Conservation (phyloP, 2,797 vertebrate species). For the Amblyraja radiata region DNA sequence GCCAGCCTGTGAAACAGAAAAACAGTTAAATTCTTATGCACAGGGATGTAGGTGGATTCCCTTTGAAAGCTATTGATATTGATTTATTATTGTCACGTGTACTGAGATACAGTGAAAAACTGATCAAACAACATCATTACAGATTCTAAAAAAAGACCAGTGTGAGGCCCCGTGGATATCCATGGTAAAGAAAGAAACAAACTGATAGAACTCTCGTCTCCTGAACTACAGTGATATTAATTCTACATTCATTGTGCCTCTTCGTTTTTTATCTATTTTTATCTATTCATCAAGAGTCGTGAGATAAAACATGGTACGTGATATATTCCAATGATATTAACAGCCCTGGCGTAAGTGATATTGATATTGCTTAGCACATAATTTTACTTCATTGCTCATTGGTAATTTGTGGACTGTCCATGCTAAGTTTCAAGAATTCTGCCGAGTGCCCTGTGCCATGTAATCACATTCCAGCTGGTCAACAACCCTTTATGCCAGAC, state of each 20-base stretch:
- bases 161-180: background rate
- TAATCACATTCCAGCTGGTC: background rate
- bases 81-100: too few relatives aligned
- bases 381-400: background rate
- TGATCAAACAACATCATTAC: background rate
- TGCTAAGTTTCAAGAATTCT: background rate
- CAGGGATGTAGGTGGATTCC: background rate
- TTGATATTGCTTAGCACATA: background rate
- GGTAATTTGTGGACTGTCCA: background rate
- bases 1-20: slow-evolving; percentile 70
- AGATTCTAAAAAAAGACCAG: background rate
- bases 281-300: background rate
- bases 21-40: background rate
- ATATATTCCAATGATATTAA: background rate
- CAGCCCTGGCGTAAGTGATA: background rate
- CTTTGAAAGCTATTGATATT: too few relatives aligned
- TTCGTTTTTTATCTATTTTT: background rate
- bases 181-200: background rate
- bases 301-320: background rate
- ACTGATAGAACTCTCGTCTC: background rate
- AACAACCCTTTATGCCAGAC: background rate
- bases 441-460: background rate
- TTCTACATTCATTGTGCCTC: background rate
- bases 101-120: too few relatives aligned
- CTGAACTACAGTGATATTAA: background rate